Conservation (phyloP, 2,113 vertebrate species). For the Irena cyanogastra region DNA sequence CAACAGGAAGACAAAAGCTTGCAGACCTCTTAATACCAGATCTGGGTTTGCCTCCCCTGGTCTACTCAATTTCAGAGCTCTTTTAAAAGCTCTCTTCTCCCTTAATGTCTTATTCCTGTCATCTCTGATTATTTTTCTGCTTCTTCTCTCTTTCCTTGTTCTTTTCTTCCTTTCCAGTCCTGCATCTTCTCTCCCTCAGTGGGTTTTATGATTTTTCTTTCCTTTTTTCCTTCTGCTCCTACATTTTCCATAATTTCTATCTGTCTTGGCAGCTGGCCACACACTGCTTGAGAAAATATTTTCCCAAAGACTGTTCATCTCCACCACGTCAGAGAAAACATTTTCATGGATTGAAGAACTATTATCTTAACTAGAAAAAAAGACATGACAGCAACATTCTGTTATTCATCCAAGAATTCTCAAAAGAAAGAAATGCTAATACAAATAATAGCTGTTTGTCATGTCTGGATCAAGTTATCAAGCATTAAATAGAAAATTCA, state of each 20-base stretch:
- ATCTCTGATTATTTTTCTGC: background rate
- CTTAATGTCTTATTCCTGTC: background rate
- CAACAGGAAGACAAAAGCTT: constrained; percentile 26
- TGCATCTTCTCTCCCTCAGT: background rate
- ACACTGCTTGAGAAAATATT: constrained; percentile 13
- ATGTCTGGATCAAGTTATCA: background rate
- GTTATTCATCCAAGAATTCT: background rate
- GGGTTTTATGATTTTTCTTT: background rate
- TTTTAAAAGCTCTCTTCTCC: background rate
- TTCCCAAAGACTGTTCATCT: constrained; percentile 8
- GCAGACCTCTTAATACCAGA: background rate
- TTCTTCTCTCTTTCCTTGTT: background rate
- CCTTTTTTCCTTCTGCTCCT: background rate
- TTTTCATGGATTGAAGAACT: background rate
- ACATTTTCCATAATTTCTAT: background rate
- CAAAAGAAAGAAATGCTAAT: background rate
- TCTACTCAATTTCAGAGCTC: background rate
- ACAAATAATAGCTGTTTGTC: background rate
- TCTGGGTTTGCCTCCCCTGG: background rate
- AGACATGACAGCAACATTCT: background rate
- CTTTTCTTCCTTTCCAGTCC: background rate
- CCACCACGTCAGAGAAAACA: background rate
- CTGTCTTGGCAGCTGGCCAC: constrained; percentile 2
- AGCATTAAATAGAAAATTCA: background rate
- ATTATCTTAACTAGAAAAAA: background rate